Evolutionary conservation across 2,797 vertebrate genomes (phyloP).

Genomic region (Poecilia picta): DNA sequence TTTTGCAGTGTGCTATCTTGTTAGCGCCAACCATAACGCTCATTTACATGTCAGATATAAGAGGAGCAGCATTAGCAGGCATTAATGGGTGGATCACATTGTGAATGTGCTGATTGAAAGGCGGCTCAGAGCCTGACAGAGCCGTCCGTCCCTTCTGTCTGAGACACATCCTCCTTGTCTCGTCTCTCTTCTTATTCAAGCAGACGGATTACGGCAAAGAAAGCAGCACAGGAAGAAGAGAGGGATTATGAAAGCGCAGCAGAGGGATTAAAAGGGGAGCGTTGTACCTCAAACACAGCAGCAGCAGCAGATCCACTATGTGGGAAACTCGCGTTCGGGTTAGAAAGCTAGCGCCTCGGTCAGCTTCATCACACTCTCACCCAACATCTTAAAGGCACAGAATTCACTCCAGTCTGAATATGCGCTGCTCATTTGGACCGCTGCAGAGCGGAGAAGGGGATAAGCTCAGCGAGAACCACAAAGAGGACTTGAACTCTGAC

Average conservation of each 20-base stretch:
- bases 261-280: slow-evolving; percentile 65
- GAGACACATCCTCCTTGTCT: slow-evolving; percentile 50
- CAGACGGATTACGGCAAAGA: slow-evolving; percentile 69
- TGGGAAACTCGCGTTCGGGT: slow-evolving; percentile 42
- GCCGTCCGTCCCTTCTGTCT: slow-evolving; percentile 33
- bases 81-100: slow-evolving; percentile 31
- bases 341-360: slow-evolving; percentile 25
- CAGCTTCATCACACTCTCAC: slow-evolving; percentile 27
- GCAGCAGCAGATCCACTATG: slow-evolving; percentile 43
- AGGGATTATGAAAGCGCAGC: slow-evolving; percentile 67
- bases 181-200: slow-evolving; percentile 61
- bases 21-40: not conserved
- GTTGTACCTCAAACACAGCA: slow-evolving; percentile 62
- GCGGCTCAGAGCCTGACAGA: slow-evolving; percentile 41
- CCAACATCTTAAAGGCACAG: not conserved
- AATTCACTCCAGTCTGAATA: not conserved
- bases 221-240: slow-evolving; percentile 69
- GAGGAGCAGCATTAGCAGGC: not conserved
- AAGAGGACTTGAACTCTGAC: slow-evolving; percentile 47
- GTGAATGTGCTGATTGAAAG: slow-evolving; percentile 38
- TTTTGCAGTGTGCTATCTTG: not conserved
- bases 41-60: slow-evolving; percentile 12
- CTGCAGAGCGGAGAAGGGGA: slow-evolving; percentile 35
- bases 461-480: slow-evolving; percentile 26
- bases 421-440: slow-evolving; percentile 33